Evolutionary conservation across 2,888 invertebrate species (phyloP).

Genomic region (Oscheius sp.): DNA sequence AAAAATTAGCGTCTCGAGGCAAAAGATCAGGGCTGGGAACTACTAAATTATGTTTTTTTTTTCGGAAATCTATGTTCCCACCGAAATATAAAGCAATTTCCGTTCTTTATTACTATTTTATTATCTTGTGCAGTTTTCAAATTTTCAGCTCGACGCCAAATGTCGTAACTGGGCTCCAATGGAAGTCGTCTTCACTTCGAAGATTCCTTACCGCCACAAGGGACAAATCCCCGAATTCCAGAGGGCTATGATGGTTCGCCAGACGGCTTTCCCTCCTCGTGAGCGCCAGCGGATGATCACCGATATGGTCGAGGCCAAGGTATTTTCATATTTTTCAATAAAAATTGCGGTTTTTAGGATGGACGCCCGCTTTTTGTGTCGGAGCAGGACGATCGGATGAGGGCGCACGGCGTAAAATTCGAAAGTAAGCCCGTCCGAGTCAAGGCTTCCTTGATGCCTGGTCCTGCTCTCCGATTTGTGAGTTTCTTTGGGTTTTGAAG

Average conservation of each 20-base stretch:
- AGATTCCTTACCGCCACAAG: neutral
- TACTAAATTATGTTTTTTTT: no score
- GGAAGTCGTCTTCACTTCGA: neutral
- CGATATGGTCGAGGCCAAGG: no score
- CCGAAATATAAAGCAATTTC: no score
- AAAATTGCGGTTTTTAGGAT: neutral
- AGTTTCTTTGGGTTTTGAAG: neutral
- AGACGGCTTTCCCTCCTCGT: neutral
- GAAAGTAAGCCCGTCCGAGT: conserved; percentile 7
- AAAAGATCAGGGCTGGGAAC: no score
- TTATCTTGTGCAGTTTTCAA: no score
- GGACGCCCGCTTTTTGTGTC: neutral
- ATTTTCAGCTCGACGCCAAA: no score
- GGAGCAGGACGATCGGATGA: conserved; percentile 30
- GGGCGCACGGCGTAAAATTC: neutral
- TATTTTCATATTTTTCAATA: neutral
- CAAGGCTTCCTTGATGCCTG: conserved; percentile 33
- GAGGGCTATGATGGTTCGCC: neutral
- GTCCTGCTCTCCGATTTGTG: conserved; percentile 29
- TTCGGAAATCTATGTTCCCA: no score
- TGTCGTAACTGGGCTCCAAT: neutral
- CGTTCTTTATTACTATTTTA: no score
- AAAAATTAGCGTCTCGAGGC: no score
- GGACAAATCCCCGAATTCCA: neutral
- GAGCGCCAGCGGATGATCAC: neutral